Percentiles rank a stretch among this genome's conserved stretches.
These are phyloP conservation scores for Diplolepis rosae DNA, from an alignment of 2,888 invertebrate genomes.

Conservation along the genomic window DNA sequence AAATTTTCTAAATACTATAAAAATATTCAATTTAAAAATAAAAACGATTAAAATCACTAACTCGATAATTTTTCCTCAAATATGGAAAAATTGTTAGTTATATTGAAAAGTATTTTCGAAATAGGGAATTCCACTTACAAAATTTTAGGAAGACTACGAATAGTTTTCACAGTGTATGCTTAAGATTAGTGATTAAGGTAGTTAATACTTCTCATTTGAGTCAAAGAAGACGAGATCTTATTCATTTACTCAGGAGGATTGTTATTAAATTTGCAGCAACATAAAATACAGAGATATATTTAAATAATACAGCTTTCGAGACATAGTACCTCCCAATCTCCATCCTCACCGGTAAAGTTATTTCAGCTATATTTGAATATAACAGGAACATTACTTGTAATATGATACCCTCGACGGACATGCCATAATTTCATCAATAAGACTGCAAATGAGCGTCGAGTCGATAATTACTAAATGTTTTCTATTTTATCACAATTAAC, in stretches of 20 bases:
- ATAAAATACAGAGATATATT: not conserved
- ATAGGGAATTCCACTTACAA: no score
- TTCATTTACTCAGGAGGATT: slow-evolving; percentile 15
- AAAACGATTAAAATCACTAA: no score
- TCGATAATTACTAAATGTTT: slow-evolving; percentile 34
- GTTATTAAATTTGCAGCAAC: slow-evolving; percentile 13
- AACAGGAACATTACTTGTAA: slow-evolving; percentile 44
- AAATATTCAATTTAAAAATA: no score
- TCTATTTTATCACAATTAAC: slow-evolving; percentile 10
- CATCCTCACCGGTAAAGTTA: slow-evolving; percentile 38
- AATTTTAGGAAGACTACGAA: no score
- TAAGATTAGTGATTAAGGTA: no score
- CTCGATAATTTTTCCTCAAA: no score
- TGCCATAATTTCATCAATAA: slow-evolving; percentile 46
- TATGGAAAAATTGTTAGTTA: no score
- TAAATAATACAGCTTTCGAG: slow-evolving; percentile 27
- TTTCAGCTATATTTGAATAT: slow-evolving; percentile 57
- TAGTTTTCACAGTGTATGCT: no score
- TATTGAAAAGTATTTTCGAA: no score
- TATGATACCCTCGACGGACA: slow-evolving; percentile 38
- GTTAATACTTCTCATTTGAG: not conserved
- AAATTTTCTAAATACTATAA: no score
- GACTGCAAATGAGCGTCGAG: slow-evolving; percentile 43
- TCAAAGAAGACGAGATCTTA: not conserved
- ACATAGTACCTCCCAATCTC: slow-evolving; percentile 25